These are phyloP conservation scores for Dione juno DNA, from an alignment of 2,888 invertebrate species.

Conservation along the genomic window DNA sequence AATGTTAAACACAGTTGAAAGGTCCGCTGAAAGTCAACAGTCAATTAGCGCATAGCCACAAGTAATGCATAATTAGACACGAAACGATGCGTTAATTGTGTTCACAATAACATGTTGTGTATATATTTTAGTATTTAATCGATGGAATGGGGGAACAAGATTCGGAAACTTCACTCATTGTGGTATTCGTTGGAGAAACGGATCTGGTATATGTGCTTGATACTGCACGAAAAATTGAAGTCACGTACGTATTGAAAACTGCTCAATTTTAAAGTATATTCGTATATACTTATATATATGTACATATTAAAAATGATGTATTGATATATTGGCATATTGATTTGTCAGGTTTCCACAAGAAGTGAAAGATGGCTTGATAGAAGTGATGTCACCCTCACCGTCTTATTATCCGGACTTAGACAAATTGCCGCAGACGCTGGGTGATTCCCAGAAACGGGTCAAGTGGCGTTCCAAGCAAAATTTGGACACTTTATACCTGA, in stretches of 20 bases:
- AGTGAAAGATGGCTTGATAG: conserved; percentile 91
- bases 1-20: background rate
- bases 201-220: conserved; percentile 89
- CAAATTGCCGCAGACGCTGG: conserved; percentile 89
- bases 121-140: conserved; percentile 86
- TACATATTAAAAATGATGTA: background rate
- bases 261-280: background rate
- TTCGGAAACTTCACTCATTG: conserved; percentile 90
- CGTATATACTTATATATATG: too few species aligned
- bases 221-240: conserved; percentile 89
- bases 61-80: background rate
- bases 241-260: conserved; percentile 84
- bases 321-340: background rate
- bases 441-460: conserved; percentile 92
- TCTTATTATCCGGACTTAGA: conserved; percentile 95
- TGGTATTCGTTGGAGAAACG: conserved; percentile 94
- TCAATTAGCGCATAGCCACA: background rate
- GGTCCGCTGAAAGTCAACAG: background rate
- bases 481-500: conserved; percentile 95
- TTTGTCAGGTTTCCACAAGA: conserved; percentile 88
- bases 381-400: conserved; percentile 93
- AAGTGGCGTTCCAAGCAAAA: conserved; percentile 98
- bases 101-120: background rate
- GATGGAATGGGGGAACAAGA: conserved; percentile 90
- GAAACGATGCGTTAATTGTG: background rate